Percentiles rank a stretch among this genome's conserved stretches.
Conservation (phyloP, 2,113 vertebrate species). For the Saccopteryx leptura region DNA sequence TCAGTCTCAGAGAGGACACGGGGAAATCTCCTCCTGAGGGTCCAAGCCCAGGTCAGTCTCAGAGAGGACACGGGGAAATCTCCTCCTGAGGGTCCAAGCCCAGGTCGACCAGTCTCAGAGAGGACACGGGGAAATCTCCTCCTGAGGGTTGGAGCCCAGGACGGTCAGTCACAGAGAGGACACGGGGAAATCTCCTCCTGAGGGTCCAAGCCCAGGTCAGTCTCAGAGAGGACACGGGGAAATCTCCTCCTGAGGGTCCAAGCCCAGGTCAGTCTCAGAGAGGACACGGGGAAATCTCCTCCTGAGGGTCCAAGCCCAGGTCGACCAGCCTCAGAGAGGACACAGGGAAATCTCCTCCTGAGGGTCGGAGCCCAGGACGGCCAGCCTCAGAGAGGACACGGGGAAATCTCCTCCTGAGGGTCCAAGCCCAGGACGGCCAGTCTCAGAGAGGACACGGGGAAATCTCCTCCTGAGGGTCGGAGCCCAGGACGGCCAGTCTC, state of each 20-base stretch:
- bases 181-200: neutral
- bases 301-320: neutral
- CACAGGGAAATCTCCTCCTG: neutral
- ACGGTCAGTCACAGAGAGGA: neutral
- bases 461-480: neutral
- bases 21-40: neutral
- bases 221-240: neutral
- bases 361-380: too few relatives aligned
- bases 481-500: too few relatives aligned
- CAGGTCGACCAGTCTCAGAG: neutral
- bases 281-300: neutral
- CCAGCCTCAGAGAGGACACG: neutral
- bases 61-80: neutral
- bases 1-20: neutral
- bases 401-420: neutral
- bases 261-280: neutral
- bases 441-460: neutral
- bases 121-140: neutral
- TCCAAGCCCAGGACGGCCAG: too few relatives aligned
- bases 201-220: too few relatives aligned
- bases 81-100: neutral
- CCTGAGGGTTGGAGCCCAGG: too few relatives aligned
- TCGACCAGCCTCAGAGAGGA: neutral
- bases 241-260: neutral
- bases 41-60: too few relatives aligned